Evolutionary conservation across 2,888 invertebrate species (phyloP).

Genomic region (Norana najaformis): DNA sequence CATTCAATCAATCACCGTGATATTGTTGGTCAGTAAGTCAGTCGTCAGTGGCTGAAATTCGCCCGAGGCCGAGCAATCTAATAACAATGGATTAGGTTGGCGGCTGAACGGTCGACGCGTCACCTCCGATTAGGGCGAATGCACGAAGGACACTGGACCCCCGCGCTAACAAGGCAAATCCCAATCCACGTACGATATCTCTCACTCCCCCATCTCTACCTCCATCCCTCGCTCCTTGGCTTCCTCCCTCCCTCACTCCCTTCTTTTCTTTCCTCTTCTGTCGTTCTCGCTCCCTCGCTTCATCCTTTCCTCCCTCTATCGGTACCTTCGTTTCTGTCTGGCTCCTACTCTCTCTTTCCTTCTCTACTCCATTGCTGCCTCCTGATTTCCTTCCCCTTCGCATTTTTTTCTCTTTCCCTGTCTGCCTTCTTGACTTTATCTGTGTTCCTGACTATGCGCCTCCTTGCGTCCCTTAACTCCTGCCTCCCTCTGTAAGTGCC

Average conservation of each 20-base stretch:
- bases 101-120: not conserved
- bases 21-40: slow-evolving; percentile 13
- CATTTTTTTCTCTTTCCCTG: no score
- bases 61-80: not conserved
- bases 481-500: no score
- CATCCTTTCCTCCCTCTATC: not conserved
- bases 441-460: no score
- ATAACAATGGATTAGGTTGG: not conserved
- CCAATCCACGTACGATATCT: not conserved
- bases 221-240: not conserved
- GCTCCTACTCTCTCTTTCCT: not conserved
- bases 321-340: not conserved
- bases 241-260: not conserved
- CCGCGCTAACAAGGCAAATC: not conserved
- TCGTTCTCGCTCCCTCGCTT: no score
- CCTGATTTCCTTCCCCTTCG: no score
- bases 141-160: not conserved
- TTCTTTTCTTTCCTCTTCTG: no score
- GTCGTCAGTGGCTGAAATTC: not conserved
- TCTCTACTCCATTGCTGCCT: no score
- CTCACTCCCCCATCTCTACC: not conserved
- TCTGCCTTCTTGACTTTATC: no score
- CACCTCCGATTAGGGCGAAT: not conserved
- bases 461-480: no score
- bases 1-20: not conserved